These are phyloP conservation scores for Paramuricea clavata DNA, from an alignment of 92 coral and sea anemone species.

Conservation along the genomic window DNA sequence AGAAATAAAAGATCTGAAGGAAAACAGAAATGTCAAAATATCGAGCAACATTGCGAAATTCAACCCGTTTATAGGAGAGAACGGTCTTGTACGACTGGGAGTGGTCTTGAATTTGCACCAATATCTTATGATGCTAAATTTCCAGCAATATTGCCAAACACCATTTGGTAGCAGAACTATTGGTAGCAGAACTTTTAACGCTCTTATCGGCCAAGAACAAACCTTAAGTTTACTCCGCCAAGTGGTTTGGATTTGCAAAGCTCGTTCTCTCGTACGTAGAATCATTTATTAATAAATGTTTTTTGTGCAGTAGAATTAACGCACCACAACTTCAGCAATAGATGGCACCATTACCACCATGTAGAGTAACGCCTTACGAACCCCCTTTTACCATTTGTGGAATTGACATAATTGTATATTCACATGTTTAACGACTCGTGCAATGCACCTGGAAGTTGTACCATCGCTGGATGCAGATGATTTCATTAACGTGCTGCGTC, in stretches of 20 bases:
- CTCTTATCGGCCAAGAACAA: slow-evolving; percentile 7
- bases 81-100: background rate
- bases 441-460: slow-evolving; percentile 21
- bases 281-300: slow-evolving; percentile 23
- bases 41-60: background rate
- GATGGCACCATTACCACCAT: slow-evolving; percentile 48
- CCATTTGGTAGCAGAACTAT: too few species aligned
- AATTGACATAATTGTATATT: slow-evolving; percentile 47
- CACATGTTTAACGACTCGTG: too few species aligned
- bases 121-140: background rate
- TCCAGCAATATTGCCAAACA: slow-evolving; percentile 4
- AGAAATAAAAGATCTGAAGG: background rate
- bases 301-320: background rate
- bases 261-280: slow-evolving; percentile 13
- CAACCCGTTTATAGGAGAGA: background rate
- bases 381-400: slow-evolving; percentile 66
- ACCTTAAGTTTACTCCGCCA: slow-evolving; percentile 36
- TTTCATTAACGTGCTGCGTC: slow-evolving; percentile 5
- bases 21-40: background rate
- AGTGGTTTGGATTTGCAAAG: slow-evolving; percentile 20
- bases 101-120: background rate
- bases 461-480: slow-evolving; percentile 12
- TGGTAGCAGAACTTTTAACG: too few species aligned
- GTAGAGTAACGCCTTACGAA: slow-evolving; percentile 42
- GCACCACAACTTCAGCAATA: background rate